Evolutionary conservation across 2,797 vertebrate genomes (phyloP).

Genomic region (Anguilla obscura): DNA sequence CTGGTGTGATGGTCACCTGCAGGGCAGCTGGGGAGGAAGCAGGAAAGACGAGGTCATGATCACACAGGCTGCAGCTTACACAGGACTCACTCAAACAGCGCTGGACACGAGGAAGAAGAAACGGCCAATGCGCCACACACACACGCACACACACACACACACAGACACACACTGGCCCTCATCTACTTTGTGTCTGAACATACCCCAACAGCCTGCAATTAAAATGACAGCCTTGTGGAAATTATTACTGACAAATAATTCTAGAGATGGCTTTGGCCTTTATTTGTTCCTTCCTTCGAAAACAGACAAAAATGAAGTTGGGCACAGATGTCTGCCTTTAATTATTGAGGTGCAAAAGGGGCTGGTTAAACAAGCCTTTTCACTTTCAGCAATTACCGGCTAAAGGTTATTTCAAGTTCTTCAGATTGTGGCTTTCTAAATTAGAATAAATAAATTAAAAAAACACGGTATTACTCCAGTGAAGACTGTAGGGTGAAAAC

Average conservation of each 20-base stretch:
- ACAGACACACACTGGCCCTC: background rate
- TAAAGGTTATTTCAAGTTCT: conserved; percentile 6
- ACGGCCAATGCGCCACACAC: too few species aligned
- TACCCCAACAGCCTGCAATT: background rate
- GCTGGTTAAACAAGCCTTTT: conserved; percentile 16
- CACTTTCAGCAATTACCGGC: background rate
- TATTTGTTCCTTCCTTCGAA: background rate
- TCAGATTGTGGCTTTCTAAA: background rate
- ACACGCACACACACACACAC: background rate
- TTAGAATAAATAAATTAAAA: background rate
- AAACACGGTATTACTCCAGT: background rate
- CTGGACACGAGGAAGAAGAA: too few species aligned
- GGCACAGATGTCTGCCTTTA: conserved; percentile 7
- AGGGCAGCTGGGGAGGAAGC: conserved; percentile 76
- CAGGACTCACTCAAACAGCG: background rate
- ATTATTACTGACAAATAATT: background rate
- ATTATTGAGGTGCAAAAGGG: conserved; percentile 7
- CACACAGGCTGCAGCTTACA: background rate
- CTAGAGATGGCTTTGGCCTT: background rate
- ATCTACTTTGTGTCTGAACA: background rate
- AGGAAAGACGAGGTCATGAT: background rate
- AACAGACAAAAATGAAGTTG: background rate
- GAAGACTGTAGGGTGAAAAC: background rate
- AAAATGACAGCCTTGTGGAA: conserved; percentile 4
- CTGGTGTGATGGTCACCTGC: conserved; percentile 92